Evolutionary conservation across 2,888 invertebrate species (phyloP), one percentile per base, ranked within the genome.

Genomic region (Amphimallon solstitiale): DNA sequence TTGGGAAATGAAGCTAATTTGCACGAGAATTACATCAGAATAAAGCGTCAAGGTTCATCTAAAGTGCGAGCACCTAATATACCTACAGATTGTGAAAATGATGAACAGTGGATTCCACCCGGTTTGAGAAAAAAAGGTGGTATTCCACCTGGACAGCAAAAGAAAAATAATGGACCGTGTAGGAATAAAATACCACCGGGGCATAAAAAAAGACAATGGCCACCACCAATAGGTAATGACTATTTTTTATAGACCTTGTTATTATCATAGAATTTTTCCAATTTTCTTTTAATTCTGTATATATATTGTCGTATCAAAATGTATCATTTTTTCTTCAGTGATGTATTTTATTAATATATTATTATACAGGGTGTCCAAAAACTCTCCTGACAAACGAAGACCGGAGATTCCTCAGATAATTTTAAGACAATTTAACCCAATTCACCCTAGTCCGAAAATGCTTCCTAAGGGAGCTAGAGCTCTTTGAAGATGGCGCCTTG

Each of bases 181-280:
- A 12, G 38, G 5, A 19, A n/a, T 54, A 40, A 19, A 12, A 0
- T 40, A n/a, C 54, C 54, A 21, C 40, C 54, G 21, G 54, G 54
- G 7, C 54, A 21, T 4, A 54, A 19, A n/a, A 54, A 21, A 19
- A 37, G 21, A 37, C 37, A 15, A 21, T 51, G 51, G 37, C 52
- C 52, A 35, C 52, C 52, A 9, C 52, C 17, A 2, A 52, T 52
- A 52, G 17, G 52, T 52, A 52, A n/a, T 10, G 2, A 21, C 17
- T 12, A 21, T 1, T 6, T 21, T 14, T 40, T 17, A 37, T 23
- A n/a, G n/a, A n/a, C n/a, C n/a, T n/a, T n/a, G n/a, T n/a, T n/a
- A n/a, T n/a, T n/a, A n/a, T n/a, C n/a, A n/a, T n/a, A n/a, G n/a
- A n/a, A n/a, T n/a, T n/a, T n/a, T n/a, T n/a, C n/a, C n/a, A n/a